Base-by-base conservation (phyloP, 2,113 vertebrate genomes). In the Machaerirhynchus nigripectus region DNA sequence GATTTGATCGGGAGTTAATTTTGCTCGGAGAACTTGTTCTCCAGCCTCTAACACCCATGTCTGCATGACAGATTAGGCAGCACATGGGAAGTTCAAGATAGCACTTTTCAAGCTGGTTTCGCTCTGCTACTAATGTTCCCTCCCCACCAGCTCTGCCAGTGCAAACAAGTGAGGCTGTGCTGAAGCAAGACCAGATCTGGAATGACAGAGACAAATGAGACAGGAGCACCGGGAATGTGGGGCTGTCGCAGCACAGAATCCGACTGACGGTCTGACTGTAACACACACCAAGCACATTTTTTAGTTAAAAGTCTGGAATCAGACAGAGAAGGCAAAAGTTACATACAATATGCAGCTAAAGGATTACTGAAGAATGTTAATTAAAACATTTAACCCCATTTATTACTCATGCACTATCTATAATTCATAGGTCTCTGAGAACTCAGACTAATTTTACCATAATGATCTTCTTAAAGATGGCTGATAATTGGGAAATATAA, bases 391-490 rank as follows among this genome's bases (percentile, higher is more conserved):
- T 74, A 61, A 63, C 47, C 49, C 73, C 7, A 20, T 21, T 83
- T 86, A 42, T 37, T 86, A 85, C 6, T 1, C 44, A 56, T 18
- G 44, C 22, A 23, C 6, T 73, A 44, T 53, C 31, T 50, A 77
- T 53, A 89, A 90, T 57, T 83, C 40, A 78, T 37, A 40, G 31
- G 44, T 69, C 74, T 84, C 76, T 39, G 70, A 91, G 67, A 49
- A 91, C 20, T 83, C 7, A 1, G 37, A 12, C n/a, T 85, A 87
- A 82, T 93, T 90, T 89, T 69, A 42, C 53, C 63, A 80, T 55
- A 44, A 92, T 26, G 52, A 60, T 88, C 53, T 33, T 57, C 69
- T 79, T 71, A 64, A 94, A 95, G 74, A 83, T 76, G 49, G 23
- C 5, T 6, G 65, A 68, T 95, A 87, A 81, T 40, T 83, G 37